Evolutionary conservation across 2,888 invertebrate genomes (phyloP).

Genomic region (Microctonus aethiopoides): DNA sequence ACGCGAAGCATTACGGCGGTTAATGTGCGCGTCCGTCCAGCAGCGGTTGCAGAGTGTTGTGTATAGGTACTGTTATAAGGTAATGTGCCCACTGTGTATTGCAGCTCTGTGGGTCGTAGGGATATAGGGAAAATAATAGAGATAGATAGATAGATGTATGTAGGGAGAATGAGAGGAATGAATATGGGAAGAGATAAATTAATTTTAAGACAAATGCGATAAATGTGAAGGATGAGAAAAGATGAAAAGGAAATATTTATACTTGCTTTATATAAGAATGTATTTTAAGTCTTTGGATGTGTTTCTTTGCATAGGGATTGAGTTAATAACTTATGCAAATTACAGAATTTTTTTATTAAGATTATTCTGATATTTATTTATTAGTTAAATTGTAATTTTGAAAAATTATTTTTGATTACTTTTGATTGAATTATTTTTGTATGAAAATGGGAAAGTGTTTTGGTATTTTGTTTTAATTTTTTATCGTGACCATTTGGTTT

Average conservation of each 20-base stretch:
- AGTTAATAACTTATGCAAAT: too few relatives aligned
- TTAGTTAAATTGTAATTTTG: too few relatives aligned
- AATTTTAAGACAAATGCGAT: constrained; percentile 26
- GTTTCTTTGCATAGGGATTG: too few relatives aligned
- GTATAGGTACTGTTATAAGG: constrained; percentile 58
- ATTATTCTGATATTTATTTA: too few relatives aligned
- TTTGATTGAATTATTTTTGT: too few relatives aligned
- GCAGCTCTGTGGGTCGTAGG: constrained; percentile 57
- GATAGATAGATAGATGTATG: too few relatives aligned
- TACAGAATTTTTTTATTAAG: too few relatives aligned
- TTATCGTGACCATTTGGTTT: too few relatives aligned
- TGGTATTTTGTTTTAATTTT: too few relatives aligned
- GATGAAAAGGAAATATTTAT: constrained; percentile 9
- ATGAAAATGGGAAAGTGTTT: too few relatives aligned
- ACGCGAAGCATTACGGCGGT: constrained; percentile 34
- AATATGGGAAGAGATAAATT: constrained; percentile 16
- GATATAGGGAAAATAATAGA: too few relatives aligned
- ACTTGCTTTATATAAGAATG: background rate
- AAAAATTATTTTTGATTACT: too few relatives aligned
- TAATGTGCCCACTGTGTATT: constrained; percentile 51
- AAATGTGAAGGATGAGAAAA: constrained; percentile 4
- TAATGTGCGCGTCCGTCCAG: constrained; percentile 31
- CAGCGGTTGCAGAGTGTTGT: constrained; percentile 42
- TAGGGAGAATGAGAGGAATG: constrained; percentile 43
- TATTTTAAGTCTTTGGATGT: constrained; percentile 9